Conservation (phyloP, 2,888 invertebrate species). For the Dasypogon diadema region DNA sequence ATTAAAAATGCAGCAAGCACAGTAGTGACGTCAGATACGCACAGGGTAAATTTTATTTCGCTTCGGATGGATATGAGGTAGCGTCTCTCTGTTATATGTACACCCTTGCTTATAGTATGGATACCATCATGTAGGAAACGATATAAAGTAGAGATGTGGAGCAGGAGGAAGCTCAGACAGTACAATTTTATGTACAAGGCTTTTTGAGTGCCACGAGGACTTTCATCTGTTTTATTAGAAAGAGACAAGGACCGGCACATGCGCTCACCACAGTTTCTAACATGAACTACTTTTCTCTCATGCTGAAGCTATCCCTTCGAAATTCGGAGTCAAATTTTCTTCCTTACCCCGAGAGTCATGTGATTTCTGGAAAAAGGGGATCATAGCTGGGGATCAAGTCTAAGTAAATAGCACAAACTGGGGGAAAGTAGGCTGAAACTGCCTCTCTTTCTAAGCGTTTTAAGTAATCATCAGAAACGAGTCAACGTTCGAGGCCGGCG, state of each 20-base stretch:
- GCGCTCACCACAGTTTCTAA: background rate
- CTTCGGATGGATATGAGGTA: slow-evolving; percentile 25
- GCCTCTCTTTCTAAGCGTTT: slow-evolving; percentile 50
- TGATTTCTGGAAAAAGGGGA: slow-evolving; percentile 7
- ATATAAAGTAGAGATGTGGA: slow-evolving; percentile 53
- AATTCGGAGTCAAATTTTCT: slow-evolving; percentile 7
- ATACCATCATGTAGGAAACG: slow-evolving; percentile 48
- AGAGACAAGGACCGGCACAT: slow-evolving; percentile 13
- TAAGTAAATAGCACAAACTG: slow-evolving; percentile 46
- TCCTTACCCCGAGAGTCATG: background rate
- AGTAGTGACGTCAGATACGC: slow-evolving; percentile 50
- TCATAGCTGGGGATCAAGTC: slow-evolving; percentile 23
- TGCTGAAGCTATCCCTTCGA: background rate
- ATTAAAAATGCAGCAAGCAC: slow-evolving; percentile 51
- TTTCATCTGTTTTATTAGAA: slow-evolving; percentile 45
- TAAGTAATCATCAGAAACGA: slow-evolving; percentile 58
- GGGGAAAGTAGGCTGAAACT: slow-evolving; percentile 41
- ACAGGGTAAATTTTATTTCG: slow-evolving; percentile 44
- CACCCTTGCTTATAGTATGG: slow-evolving; percentile 10
- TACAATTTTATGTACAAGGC: slow-evolving; percentile 27
- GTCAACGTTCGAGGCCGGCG: slow-evolving; percentile 61
- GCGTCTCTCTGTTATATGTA: slow-evolving; percentile 27
- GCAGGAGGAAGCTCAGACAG: slow-evolving; percentile 54
- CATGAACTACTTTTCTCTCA: background rate
- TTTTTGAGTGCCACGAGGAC: slow-evolving; percentile 37